These are phyloP conservation scores for Petrocephalus schoutedeni DNA, from an alignment of 2,797 vertebrate species.

Conservation along the genomic window DNA sequence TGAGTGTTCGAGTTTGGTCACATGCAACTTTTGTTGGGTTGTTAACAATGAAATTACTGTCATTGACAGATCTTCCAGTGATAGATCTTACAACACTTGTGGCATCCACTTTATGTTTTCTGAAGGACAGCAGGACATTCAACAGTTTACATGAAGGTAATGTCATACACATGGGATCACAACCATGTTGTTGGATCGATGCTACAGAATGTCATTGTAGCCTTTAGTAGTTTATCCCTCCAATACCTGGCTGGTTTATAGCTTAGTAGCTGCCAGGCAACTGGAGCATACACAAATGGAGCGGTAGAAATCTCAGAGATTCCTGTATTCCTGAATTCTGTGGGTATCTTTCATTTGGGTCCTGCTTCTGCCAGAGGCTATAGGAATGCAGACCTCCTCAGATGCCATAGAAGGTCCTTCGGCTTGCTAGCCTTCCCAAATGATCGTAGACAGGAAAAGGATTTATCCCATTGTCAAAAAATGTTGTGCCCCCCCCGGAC, in stretches of 20 bases:
- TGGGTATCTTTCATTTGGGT: background rate
- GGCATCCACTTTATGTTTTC: background rate
- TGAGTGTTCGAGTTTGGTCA: background rate
- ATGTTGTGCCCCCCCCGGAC: conserved; percentile 38
- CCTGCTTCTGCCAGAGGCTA: conserved; percentile 15
- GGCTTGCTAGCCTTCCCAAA: conserved; percentile 51
- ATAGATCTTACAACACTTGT: background rate
- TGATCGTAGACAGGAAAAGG: conserved; percentile 65
- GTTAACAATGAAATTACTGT: background rate
- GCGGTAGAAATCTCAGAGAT: background rate
- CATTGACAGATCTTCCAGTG: background rate
- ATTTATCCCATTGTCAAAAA: conserved; percentile 60
- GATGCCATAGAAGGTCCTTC: background rate
- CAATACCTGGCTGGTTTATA: background rate
- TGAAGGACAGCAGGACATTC: background rate
- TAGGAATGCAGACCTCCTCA: conserved; percentile 39
- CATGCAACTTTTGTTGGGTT: background rate
- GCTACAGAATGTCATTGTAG: background rate
- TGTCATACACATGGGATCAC: background rate
- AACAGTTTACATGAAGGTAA: background rate
- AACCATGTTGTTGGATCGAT: background rate
- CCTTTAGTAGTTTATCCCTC: background rate
- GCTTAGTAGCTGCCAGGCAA: background rate
- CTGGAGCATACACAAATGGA: background rate
- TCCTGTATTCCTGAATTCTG: background rate